Conservation (phyloP, 2,113 vertebrate species). For the Odontophorus gujanensis region DNA sequence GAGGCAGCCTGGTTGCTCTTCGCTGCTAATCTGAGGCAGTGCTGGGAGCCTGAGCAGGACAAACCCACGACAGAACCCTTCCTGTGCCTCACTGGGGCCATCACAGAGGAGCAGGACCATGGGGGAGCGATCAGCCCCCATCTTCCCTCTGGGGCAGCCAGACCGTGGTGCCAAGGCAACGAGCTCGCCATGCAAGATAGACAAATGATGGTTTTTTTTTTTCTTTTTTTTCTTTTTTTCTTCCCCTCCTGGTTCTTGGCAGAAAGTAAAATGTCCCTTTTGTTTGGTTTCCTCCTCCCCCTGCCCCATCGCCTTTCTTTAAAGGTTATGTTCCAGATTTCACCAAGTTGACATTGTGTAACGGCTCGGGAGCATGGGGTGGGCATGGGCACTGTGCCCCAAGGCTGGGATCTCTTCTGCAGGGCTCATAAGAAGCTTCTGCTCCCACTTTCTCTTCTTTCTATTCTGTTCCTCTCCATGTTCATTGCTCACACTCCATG, state of each 20-base stretch:
- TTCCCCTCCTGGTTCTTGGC: constrained; percentile 64
- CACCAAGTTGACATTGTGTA: constrained; percentile 54
- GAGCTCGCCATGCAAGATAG: neutral
- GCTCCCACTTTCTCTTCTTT: neutral
- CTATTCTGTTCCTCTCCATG: neutral
- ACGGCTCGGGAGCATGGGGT: neutral
- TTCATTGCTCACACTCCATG: neutral
- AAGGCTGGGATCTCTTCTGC: neutral
- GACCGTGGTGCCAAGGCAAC: constrained; percentile 40
- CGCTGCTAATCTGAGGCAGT: neutral
- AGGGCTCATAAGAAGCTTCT: accelerated
- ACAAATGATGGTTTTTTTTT: constrained; percentile 41
- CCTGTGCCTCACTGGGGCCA: neutral
- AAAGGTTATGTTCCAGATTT: constrained; percentile 67
- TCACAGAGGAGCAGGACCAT: neutral
- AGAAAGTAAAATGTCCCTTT: constrained; percentile 72
- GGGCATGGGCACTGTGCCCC: neutral
- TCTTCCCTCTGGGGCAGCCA: neutral
- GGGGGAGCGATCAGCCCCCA: neutral
- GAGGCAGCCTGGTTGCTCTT: neutral
- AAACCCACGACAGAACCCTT: neutral
- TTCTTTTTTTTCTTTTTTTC: neutral
- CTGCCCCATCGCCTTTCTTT: constrained; percentile 48
- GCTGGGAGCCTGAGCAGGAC: constrained; percentile 14
- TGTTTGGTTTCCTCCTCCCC: constrained; percentile 66